Conservation (phyloP, 2,797 vertebrate species). For the Falco cherrug region DNA sequence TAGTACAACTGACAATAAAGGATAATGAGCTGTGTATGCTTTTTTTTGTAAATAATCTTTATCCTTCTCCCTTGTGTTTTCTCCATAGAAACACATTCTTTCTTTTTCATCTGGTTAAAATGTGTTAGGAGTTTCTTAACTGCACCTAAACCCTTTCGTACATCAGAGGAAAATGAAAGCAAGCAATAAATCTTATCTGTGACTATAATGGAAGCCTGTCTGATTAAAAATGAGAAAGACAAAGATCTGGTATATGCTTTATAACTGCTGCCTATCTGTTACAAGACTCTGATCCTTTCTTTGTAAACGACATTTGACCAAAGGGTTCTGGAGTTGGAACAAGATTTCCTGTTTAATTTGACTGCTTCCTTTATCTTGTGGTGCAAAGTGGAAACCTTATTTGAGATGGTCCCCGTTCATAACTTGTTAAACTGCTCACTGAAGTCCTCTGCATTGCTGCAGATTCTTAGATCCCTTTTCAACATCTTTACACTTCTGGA, state of each 20-base stretch:
- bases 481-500: background rate
- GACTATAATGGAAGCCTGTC: background rate
- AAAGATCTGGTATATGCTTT: background rate
- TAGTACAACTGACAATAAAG: constrained; percentile 28
- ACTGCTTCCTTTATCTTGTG: background rate
- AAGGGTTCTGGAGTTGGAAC: background rate
- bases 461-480: background rate
- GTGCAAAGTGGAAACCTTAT: background rate
- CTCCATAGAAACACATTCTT: background rate
- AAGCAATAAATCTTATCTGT: background rate
- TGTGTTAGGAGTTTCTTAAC: background rate
- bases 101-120: constrained; percentile 3
- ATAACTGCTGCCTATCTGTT: background rate
- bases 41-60: constrained; percentile 37
- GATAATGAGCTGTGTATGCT: constrained; percentile 21
- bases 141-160: background rate
- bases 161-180: background rate
- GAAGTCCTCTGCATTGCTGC: background rate
- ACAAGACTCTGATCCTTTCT: background rate
- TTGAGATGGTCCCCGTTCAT: background rate
- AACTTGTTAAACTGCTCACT: background rate
- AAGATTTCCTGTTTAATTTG: background rate
- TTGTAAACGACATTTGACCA: background rate
- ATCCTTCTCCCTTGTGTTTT: background rate
- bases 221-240: background rate